phyloP scores from a whole-genome alignment of 2,113 vertebrate genomes.

The Melanotaenia duboulayi region DNA sequence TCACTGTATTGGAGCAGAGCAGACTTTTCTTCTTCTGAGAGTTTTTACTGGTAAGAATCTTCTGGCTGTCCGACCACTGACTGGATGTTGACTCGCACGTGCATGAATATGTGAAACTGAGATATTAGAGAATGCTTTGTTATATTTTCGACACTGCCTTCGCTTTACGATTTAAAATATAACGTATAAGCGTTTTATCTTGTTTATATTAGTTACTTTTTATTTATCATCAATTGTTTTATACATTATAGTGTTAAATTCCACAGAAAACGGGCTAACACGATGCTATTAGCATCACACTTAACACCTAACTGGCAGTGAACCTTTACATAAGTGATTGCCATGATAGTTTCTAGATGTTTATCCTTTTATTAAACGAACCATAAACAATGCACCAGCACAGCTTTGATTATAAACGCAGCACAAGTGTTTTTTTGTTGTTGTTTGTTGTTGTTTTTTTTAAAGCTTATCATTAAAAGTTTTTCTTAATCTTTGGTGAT shows the following conservation, averaged over 20 bases:
- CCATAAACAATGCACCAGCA: constrained; percentile 3
- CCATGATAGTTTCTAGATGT: background rate
- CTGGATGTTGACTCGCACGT: constrained; percentile 10
- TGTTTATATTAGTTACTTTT: background rate
- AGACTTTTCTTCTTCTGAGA: constrained; percentile 22
- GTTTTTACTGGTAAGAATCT: background rate
- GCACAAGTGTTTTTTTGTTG: constrained; percentile 12
- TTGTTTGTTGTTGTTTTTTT: background rate
- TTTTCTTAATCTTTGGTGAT: background rate
- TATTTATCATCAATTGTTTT: background rate
- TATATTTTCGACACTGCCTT: background rate
- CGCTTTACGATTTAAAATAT: background rate
- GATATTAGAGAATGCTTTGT: background rate
- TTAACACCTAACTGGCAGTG: background rate
- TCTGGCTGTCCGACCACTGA: background rate
- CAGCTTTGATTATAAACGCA: constrained; percentile 2
- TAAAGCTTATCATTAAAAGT: too few relatives aligned
- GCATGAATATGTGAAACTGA: constrained; percentile 7
- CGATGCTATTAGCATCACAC: background rate
- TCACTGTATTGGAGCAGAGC: background rate
- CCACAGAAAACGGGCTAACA: background rate
- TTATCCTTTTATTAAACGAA: background rate
- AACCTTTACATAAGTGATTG: background rate
- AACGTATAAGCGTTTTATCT: background rate
- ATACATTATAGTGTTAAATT: background rate